phyloP scores from a whole-genome alignment of 2,113 vertebrate species.

The Xenus cinereus region DNA sequence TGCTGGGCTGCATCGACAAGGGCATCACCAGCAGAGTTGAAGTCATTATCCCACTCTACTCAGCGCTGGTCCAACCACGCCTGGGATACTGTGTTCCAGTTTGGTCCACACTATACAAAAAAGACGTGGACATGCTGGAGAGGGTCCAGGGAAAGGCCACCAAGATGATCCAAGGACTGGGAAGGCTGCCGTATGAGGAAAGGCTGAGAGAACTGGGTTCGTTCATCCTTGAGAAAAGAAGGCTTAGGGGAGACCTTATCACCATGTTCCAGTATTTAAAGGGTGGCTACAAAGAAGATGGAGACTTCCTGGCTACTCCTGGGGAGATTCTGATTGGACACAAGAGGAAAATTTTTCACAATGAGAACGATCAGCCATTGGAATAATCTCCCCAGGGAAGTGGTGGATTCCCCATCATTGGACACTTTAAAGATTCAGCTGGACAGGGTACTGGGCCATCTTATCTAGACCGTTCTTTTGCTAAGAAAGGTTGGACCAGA shows the following conservation, averaged over 20 bases:
- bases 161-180: background rate
- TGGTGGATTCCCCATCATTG: background rate
- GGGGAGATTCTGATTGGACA: background rate
- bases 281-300: background rate
- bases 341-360: background rate
- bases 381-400: background rate
- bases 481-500: background rate
- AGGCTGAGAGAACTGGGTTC: background rate
- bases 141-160: background rate
- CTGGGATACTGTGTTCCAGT: background rate
- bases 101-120: background rate
- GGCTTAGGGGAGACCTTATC: background rate
- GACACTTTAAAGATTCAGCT: background rate
- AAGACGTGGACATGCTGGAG: background rate
- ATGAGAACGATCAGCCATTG: background rate
- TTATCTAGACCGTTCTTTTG: background rate
- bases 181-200: background rate
- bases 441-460: background rate
- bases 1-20: background rate
- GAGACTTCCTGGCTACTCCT: background rate
- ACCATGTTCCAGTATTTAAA: background rate
- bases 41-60: background rate
- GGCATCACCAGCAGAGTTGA: background rate
- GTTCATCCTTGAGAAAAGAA: background rate
- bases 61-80: background rate